Evolutionary conservation across 2,113 vertebrate species (phyloP).

Genomic region (Albula goreensis): DNA sequence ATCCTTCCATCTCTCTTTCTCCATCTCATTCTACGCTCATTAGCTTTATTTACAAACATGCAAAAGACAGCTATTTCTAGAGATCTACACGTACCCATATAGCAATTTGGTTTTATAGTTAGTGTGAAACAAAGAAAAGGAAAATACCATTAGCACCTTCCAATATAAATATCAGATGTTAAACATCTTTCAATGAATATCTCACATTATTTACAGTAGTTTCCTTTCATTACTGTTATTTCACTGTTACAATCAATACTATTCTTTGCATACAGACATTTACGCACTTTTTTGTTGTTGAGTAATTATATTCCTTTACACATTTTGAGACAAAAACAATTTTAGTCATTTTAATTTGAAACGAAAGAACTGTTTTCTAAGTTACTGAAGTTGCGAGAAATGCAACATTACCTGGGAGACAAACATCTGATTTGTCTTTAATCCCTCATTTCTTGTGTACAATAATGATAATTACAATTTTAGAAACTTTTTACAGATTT

Average conservation of each 20-base stretch:
- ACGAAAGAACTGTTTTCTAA: background rate
- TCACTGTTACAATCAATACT: background rate
- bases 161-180: background rate
- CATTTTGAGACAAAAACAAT: background rate
- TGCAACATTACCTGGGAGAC: background rate
- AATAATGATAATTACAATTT: background rate
- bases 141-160: background rate
- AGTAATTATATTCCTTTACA: background rate
- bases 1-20: constrained; percentile 21
- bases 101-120: background rate
- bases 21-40: constrained; percentile 42
- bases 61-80: constrained; percentile 26
- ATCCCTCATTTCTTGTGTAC: background rate
- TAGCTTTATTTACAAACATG: constrained; percentile 8
- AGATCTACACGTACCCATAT: constrained; percentile 14
- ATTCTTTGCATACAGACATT: constrained; percentile 9
- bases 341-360: background rate
- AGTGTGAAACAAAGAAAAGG: background rate
- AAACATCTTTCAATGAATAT: background rate
- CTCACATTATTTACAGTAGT: background rate
- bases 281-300: background rate
- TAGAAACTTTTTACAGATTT: background rate
- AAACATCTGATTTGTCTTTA: background rate
- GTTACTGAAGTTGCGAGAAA: background rate
- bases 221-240: background rate